Conservation (phyloP, 2,888 invertebrate genomes). For the Cryptocheilus praepositus region DNA sequence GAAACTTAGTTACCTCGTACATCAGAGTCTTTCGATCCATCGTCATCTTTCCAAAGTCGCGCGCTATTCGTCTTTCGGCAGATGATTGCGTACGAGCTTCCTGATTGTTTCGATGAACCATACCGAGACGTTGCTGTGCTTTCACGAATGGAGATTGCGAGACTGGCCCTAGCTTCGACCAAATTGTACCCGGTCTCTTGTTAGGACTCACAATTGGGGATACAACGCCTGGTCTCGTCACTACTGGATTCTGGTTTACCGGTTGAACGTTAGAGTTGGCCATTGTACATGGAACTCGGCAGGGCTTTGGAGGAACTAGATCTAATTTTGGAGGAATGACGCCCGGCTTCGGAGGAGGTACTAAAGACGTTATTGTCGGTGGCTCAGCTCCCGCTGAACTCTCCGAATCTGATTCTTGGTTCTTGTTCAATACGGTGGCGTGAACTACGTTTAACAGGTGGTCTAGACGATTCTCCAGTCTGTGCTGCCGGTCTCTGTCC, state of each 20-base stretch:
- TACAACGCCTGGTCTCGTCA: conserved; percentile 67
- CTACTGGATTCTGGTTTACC: conserved; percentile 62
- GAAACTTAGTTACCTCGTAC: conserved; percentile 62
- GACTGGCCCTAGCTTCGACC: conserved; percentile 71
- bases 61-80: conserved; percentile 68
- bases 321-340: conserved; percentile 69
- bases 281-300: conserved; percentile 68
- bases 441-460: conserved; percentile 70
- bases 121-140: conserved; percentile 69
- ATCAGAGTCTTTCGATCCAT: conserved; percentile 54
- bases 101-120: conserved; percentile 43
- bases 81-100: conserved; percentile 67
- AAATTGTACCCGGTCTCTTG: conserved; percentile 63
- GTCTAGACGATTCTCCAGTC: conserved; percentile 70
- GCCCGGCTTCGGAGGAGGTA: conserved; percentile 69
- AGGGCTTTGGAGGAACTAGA: conserved; percentile 71
- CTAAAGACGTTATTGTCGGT: conserved; percentile 59
- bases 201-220: conserved; percentile 64
- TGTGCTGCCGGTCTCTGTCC: conserved; percentile 70
- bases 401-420: conserved; percentile 54
- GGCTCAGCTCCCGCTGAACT: conserved; percentile 46
- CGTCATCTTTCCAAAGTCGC: conserved; percentile 48
- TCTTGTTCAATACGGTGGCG: conserved; percentile 64
- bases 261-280: conserved; percentile 59
- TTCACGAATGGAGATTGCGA: conserved; percentile 71